Percentiles rank a stretch among this genome's conserved stretches.
Conservation (phyloP, 1,140 invertebrate species). For the Eufriesea mexicana region DNA sequence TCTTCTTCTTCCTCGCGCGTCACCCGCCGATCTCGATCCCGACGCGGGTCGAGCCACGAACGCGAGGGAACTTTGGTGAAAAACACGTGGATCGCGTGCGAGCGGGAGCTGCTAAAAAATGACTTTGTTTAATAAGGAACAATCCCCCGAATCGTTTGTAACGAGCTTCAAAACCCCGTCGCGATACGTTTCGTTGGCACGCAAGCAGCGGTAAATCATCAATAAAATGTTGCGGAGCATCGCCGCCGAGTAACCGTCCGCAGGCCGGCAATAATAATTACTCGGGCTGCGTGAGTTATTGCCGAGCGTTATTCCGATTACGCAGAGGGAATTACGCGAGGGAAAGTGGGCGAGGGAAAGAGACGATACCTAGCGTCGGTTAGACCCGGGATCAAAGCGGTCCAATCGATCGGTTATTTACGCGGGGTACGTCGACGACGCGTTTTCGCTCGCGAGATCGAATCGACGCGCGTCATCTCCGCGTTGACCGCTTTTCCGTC, state of each 20-base stretch:
- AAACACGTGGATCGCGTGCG: slow-evolving; percentile 17
- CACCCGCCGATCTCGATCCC: background rate
- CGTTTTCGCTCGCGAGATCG: background rate
- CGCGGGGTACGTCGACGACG: background rate
- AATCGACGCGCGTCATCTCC: background rate
- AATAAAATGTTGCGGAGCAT: slow-evolving; percentile 63
- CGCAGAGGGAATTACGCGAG: slow-evolving; percentile 50
- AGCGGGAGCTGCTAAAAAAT: slow-evolving; percentile 43
- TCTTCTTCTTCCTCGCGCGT: too few relatives aligned
- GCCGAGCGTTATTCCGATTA: slow-evolving; percentile 63
- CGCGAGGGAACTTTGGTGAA: background rate
- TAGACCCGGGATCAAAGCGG: slow-evolving; percentile 40
- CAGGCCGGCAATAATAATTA: slow-evolving; percentile 61
- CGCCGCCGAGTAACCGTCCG: slow-evolving; percentile 56
- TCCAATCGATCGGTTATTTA: slow-evolving; percentile 35
- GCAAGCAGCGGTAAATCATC: slow-evolving; percentile 62
- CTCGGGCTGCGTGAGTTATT: slow-evolving; percentile 60
- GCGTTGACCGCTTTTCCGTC: too few relatives aligned
- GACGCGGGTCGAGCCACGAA: background rate
- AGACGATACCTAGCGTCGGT: slow-evolving; percentile 24
- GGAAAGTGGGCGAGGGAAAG: background rate
- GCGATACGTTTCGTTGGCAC: slow-evolving; percentile 64
- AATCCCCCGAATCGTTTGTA: slow-evolving; percentile 51
- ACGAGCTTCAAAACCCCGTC: slow-evolving; percentile 50
- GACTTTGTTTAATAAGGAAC: slow-evolving; percentile 63